Evolutionary conservation across 2,888 invertebrate species (phyloP), one percentile per base, ranked within the genome.

Genomic region (Pyrgus malvae): DNA sequence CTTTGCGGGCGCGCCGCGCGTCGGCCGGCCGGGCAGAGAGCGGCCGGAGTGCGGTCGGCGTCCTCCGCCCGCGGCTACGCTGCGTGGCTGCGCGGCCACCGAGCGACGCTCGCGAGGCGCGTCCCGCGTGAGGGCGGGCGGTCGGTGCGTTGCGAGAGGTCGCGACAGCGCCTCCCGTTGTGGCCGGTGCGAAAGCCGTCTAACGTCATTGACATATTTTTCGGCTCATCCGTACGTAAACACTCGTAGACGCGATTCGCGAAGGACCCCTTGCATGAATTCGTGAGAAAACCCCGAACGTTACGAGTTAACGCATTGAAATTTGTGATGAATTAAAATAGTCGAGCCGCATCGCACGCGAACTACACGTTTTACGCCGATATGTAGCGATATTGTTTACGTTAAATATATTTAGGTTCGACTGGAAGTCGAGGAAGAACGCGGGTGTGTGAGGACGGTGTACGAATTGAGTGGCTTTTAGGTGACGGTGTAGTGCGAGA

Each of bases 1-100:
- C 59, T 57, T 51, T 12, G 42, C 27, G 19, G 33, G 2, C 11
- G 27, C 38, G 21, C 6, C 11, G 29, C 12, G 9, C 29, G 35
- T 27, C 27, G 29, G 17, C 42, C 31, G 37, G 38, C 44, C 29
- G 33, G 29, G 40, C 48, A 49, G 58, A 44, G 46, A 27, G 49
- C 51, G 53, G 40, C 9, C 27, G 21, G 21, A 21, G 3, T 3
- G 3, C 3, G 3, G 21, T 4, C 21, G 21, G 21, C 21, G 3
- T 21, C 21, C 3, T 6, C 3, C 21, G 3, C 21, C 3, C 21
- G 5, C 27, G 7, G 27, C 27, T n/a, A n/a, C n/a, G n/a, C n/a
- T n/a, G n/a, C 27, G 9, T n/a, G 45, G 55, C 35, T 31, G 50
- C 25, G 27, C 46, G 14, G 14, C 33, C n/a, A n/a, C n/a, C n/a